phyloP scores from a whole-genome alignment of 2,113 vertebrate genomes.

The Psittacula cyanocephala region DNA sequence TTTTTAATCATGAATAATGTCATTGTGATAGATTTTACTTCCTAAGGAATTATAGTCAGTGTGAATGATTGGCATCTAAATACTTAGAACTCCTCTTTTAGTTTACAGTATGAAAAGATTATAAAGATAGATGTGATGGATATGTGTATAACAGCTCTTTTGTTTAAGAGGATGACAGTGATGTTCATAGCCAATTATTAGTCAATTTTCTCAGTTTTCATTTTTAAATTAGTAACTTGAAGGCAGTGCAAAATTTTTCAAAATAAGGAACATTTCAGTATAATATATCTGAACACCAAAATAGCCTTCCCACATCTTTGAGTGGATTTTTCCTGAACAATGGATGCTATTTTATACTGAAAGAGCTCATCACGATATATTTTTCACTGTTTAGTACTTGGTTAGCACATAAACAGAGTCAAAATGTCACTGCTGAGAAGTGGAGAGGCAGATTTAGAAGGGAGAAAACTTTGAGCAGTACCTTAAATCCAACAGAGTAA shows the following conservation, averaged over 20 bases:
- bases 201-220: background rate
- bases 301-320: background rate
- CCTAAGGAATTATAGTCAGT: background rate
- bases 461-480: background rate
- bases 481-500: background rate
- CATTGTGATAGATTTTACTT: background rate
- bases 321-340: conserved; percentile 15
- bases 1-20: background rate
- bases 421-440: background rate
- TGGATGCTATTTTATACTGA: conserved; percentile 8
- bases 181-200: conserved; percentile 27
- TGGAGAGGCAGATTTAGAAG: background rate
- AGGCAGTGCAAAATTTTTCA: background rate
- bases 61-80: conserved; percentile 3
- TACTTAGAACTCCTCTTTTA: background rate
- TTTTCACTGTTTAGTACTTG: conserved; percentile 9
- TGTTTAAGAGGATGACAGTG: background rate
- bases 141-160: background rate
- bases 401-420: conserved; percentile 33
- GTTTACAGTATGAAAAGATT: conserved; percentile 1
- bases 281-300: conserved; percentile 1
- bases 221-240: conserved; percentile 26
- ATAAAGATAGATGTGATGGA: background rate
- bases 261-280: background rate
- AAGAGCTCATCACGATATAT: background rate